Conservation (phyloP, 2,797 vertebrate genomes). For the Prunella strophiata region DNA sequence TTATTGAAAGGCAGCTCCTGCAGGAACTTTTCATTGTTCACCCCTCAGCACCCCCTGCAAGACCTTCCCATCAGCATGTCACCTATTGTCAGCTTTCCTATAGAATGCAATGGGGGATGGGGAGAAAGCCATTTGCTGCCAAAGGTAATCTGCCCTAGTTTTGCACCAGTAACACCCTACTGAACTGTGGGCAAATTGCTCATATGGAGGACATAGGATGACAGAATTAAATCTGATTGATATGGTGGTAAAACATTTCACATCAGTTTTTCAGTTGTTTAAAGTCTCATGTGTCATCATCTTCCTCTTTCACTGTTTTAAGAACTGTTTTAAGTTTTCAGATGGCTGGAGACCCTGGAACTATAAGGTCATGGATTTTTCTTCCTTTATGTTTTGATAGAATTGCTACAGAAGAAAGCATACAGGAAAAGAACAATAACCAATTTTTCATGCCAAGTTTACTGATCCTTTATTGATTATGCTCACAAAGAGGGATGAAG, state of each 20-base stretch:
- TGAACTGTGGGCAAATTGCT: not conserved
- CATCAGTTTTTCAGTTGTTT: not conserved
- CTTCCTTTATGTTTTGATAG: not conserved
- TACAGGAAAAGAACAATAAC: not conserved
- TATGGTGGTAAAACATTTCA: not conserved
- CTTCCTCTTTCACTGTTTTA: not conserved
- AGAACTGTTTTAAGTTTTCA: not conserved
- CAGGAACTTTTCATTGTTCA: conserved; percentile 33
- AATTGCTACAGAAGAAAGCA: not conserved
- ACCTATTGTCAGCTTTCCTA: conserved; percentile 13
- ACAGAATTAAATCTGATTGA: not conserved
- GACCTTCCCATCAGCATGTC: not conserved
- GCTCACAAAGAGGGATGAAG: not conserved
- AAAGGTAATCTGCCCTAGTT: not conserved
- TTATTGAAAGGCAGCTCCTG: conserved; percentile 39
- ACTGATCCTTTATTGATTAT: not conserved
- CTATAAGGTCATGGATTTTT: not conserved
- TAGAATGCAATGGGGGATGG: not conserved
- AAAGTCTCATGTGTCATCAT: not conserved
- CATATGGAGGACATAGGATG: not conserved
- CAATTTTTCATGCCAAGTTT: not conserved
- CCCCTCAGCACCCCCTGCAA: not conserved
- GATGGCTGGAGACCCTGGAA: not conserved
- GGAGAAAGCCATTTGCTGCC: not conserved
- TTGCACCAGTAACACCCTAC: not conserved